phyloP scores from a whole-genome alignment of 2,113 vertebrate genomes.

The Hyperoodon ampullatus region DNA sequence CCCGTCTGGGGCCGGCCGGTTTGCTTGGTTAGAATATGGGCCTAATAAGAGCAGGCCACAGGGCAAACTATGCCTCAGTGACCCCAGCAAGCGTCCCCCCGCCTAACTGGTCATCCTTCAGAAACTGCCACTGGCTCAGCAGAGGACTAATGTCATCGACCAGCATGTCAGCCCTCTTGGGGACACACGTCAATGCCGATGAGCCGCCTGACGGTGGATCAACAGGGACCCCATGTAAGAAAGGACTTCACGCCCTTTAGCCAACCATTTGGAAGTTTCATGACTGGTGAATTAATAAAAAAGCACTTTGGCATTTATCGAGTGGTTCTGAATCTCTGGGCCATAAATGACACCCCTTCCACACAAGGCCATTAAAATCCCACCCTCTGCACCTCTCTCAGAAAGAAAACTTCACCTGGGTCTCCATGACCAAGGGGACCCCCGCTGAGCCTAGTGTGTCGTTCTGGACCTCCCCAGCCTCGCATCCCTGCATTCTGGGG shows the following conservation, averaged over 20 bases:
- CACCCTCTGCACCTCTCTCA: background rate
- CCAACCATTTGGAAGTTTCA: background rate
- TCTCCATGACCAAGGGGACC: background rate
- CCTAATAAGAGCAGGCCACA: background rate
- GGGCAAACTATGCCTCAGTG: background rate
- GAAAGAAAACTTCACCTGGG: background rate
- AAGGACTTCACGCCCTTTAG: background rate
- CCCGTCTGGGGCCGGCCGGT: background rate
- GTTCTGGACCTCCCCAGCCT: background rate
- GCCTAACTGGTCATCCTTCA: background rate
- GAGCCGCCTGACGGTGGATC: fast-evolving
- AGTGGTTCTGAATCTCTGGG: background rate
- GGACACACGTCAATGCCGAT: background rate
- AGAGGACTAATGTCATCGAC: fast-evolving
- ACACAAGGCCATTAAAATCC: background rate
- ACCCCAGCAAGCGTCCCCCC: background rate
- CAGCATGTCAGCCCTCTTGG: background rate
- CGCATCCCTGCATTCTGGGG: background rate
- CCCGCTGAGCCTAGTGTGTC: fast-evolving
- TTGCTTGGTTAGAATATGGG: background rate
- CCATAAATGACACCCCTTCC: background rate
- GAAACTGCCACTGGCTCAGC: background rate
- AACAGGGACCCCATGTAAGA: background rate
- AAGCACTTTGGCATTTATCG: background rate
- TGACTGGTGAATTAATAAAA: background rate